Percentiles rank a stretch among this genome's conserved stretches.
Evolutionary conservation across 2,888 invertebrate genomes (phyloP).

Genomic region (Lepidochrysops patricia): DNA sequence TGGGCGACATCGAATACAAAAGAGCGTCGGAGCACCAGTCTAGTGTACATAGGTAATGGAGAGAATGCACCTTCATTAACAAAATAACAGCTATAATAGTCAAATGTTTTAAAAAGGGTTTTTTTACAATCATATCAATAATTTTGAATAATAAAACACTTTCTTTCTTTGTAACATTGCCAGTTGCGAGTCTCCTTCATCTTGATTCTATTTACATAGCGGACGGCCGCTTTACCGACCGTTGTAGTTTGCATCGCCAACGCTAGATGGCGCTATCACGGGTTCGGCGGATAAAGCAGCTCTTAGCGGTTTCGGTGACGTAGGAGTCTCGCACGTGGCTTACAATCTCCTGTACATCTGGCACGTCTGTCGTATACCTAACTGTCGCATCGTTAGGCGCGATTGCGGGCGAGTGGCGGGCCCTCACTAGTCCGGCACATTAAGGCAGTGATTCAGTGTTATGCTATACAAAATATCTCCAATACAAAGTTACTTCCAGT

Average conservation of each 20-base stretch:
- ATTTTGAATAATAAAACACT: not conserved
- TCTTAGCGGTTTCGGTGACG: not conserved
- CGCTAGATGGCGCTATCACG: not conserved
- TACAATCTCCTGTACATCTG: not conserved
- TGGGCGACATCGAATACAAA: not conserved
- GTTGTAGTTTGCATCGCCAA: not conserved
- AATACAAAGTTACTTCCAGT: constrained; percentile 68
- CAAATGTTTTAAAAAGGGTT: not conserved
- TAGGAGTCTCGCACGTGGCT: not conserved
- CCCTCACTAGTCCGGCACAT: constrained; percentile 62
- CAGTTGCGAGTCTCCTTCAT: not conserved
- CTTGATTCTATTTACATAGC: not conserved
- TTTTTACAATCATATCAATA: not conserved
- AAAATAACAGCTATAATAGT: not conserved
- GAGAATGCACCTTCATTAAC: not conserved
- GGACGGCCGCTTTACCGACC: not conserved
- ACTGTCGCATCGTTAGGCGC: constrained; percentile 23
- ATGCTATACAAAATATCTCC: constrained; percentile 71
- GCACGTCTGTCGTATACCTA: constrained; percentile 5
- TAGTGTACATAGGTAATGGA: not conserved
- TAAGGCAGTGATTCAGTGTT: constrained; percentile 72
- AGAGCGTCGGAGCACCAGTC: not conserved
- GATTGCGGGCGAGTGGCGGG: constrained; percentile 29
- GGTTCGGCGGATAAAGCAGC: not conserved
- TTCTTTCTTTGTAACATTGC: not conserved